Percentiles rank a stretch among this genome's conserved stretches.
phyloP scores from a whole-genome alignment of 1,140 invertebrate species.

The Apis florea region DNA sequence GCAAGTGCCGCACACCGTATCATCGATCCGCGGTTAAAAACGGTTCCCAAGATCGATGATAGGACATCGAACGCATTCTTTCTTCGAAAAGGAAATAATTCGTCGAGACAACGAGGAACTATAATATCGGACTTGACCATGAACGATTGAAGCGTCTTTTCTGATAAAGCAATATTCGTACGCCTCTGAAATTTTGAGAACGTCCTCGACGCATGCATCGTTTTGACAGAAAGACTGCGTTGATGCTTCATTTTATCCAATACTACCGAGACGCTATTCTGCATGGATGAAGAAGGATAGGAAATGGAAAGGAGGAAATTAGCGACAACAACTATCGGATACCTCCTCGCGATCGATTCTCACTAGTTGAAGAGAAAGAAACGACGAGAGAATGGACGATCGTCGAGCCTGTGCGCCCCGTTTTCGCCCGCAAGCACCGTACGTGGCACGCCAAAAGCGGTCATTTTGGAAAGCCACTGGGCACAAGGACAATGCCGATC shows the following conservation, averaged over 20 bases:
- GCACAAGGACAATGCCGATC: slow-evolving; percentile 69
- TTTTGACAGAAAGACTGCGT: slow-evolving; percentile 41
- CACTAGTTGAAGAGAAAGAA: slow-evolving; percentile 49
- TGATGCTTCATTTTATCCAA: not conserved
- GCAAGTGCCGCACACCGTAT: slow-evolving; percentile 18
- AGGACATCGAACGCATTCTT: slow-evolving; percentile 7
- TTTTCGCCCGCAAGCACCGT: slow-evolving; percentile 70
- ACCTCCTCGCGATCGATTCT: slow-evolving; percentile 50
- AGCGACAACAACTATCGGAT: slow-evolving; percentile 16
- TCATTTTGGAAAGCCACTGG: slow-evolving; percentile 75
- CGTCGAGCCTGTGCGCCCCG: slow-evolving; percentile 24
- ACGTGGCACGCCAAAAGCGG: slow-evolving; percentile 76
- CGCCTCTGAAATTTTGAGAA: slow-evolving; percentile 14
- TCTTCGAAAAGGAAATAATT: slow-evolving; percentile 1
- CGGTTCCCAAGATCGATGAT: not conserved
- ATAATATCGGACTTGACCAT: slow-evolving; percentile 29
- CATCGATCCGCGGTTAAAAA: slow-evolving; percentile 26
- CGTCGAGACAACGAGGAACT: slow-evolving; percentile 33
- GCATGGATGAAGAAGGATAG: too few relatives aligned
- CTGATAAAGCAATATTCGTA: not conserved
- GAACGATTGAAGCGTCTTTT: slow-evolving; percentile 26
- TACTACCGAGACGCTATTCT: slow-evolving; percentile 39
- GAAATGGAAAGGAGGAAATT: not conserved
- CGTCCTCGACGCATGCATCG: slow-evolving; percentile 34
- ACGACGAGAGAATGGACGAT: not conserved